phyloP scores from a whole-genome alignment of 1,140 invertebrate species.

The Dryas iulia region DNA sequence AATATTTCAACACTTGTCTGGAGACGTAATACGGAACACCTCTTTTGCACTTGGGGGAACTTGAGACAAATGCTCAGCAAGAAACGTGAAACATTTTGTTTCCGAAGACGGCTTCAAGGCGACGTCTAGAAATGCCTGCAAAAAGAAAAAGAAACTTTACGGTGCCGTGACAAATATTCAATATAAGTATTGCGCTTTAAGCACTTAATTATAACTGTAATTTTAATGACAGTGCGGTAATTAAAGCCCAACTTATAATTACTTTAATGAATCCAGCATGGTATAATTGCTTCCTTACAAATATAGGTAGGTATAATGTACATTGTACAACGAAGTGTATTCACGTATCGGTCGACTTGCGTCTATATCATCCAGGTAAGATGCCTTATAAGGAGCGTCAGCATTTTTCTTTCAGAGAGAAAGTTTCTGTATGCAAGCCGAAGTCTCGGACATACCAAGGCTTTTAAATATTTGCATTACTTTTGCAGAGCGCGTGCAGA shows the following conservation, averaged over 20 bases:
- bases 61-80: constrained; percentile 43
- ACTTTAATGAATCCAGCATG: constrained; percentile 2
- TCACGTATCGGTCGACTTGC: constrained; percentile 17
- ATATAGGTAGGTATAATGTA: constrained; percentile 15
- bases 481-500: constrained; percentile 50
- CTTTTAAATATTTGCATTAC: constrained; percentile 73
- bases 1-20: constrained; percentile 41
- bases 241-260: constrained; percentile 13
- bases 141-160: constrained; percentile 33
- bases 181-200: constrained; percentile 38
- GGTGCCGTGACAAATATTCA: constrained; percentile 21
- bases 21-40: constrained; percentile 39
- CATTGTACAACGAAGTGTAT: constrained; percentile 8
- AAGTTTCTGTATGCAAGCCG: constrained; percentile 66
- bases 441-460: constrained; percentile 50
- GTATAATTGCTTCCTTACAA: constrained; percentile 21
- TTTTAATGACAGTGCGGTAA: constrained; percentile 4
- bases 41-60: constrained; percentile 41
- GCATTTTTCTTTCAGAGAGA: constrained; percentile 66
- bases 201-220: constrained; percentile 13
- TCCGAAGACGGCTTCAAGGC: constrained; percentile 27
- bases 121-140: constrained; percentile 39
- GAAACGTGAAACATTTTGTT: constrained; percentile 49
- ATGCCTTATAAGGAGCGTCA: constrained; percentile 62
- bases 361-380: constrained; percentile 45